phyloP scores from a whole-genome alignment of 2,797 vertebrate species.

The Notamacropus eugenii region DNA sequence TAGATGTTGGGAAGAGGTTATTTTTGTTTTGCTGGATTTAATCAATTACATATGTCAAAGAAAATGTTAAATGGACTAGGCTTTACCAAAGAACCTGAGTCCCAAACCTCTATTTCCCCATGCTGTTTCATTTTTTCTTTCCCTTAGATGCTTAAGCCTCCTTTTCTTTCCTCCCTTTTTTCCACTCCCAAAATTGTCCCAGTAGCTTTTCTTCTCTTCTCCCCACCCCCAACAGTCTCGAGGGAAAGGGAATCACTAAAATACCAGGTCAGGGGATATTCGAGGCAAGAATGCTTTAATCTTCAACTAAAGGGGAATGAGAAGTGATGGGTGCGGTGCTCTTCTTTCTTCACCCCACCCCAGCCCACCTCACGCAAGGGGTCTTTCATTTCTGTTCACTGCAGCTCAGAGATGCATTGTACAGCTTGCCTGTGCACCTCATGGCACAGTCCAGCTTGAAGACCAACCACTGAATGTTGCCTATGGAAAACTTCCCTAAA shows the following conservation, averaged over 20 bases:
- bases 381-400: constrained; percentile 22
- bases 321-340: constrained; percentile 65
- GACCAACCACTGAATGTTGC: not conserved
- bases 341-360: not conserved
- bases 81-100: constrained; percentile 60
- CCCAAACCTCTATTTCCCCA: constrained; percentile 43
- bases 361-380: constrained; percentile 64
- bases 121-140: constrained; percentile 57
- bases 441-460: constrained; percentile 33
- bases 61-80: constrained; percentile 37
- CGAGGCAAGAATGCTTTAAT: constrained; percentile 7
- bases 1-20: constrained; percentile 27
- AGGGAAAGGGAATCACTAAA: constrained; percentile 47
- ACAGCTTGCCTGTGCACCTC: constrained; percentile 2
- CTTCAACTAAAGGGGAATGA: constrained; percentile 46
- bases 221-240: constrained; percentile 20
- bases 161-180: not conserved
- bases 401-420: constrained; percentile 25
- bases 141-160: constrained; percentile 8
- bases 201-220: not conserved
- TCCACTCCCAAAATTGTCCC: not conserved
- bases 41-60: constrained; percentile 49
- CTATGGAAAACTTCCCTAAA: constrained; percentile 63
- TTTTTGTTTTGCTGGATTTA: constrained; percentile 42
- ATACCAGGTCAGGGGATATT: constrained; percentile 7